phyloP scores from a whole-genome alignment of 2,113 vertebrate genomes.

The Seriola dumerili region DNA sequence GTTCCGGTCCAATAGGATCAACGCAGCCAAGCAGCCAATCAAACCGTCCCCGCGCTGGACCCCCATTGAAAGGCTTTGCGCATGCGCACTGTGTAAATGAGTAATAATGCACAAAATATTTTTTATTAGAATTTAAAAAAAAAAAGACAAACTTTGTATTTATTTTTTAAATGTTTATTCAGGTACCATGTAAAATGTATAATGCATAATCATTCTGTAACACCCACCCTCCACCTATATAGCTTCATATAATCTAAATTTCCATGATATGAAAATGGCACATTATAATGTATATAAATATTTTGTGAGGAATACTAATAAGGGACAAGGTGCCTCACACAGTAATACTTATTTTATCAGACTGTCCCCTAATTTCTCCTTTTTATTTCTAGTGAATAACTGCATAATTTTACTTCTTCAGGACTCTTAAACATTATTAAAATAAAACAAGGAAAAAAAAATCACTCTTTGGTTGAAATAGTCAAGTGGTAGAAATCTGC shows the following conservation, averaged over 20 bases:
- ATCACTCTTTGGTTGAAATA: conserved; percentile 47
- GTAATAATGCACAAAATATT: neutral
- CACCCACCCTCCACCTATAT: conserved; percentile 36
- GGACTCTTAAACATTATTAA: neutral
- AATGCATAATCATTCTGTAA: conserved; percentile 42
- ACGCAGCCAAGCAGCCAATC: conserved; percentile 51
- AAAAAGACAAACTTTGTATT: neutral
- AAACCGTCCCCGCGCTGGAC: neutral
- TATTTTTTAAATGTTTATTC: conserved; percentile 11
- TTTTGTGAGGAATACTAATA: conserved; percentile 11
- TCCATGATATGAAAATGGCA: conserved; percentile 48
- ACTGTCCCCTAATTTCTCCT: neutral
- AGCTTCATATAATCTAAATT: conserved; percentile 27
- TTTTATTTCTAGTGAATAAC: neutral
- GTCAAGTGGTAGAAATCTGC: neutral
- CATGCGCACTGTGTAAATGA: neutral
- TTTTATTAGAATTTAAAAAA: neutral
- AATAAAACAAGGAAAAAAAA: conserved; percentile 8
- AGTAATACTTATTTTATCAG: neutral
- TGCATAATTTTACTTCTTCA: neutral
- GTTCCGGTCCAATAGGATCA: conserved; percentile 58
- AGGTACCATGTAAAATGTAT: conserved; percentile 38
- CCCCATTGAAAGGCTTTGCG: neutral
- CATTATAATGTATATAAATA: conserved; percentile 29
- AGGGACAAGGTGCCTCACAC: conserved; percentile 4